Evolutionary conservation across 2,888 invertebrate genomes (phyloP).

Genomic region (Lasioglossum villosulum): DNA sequence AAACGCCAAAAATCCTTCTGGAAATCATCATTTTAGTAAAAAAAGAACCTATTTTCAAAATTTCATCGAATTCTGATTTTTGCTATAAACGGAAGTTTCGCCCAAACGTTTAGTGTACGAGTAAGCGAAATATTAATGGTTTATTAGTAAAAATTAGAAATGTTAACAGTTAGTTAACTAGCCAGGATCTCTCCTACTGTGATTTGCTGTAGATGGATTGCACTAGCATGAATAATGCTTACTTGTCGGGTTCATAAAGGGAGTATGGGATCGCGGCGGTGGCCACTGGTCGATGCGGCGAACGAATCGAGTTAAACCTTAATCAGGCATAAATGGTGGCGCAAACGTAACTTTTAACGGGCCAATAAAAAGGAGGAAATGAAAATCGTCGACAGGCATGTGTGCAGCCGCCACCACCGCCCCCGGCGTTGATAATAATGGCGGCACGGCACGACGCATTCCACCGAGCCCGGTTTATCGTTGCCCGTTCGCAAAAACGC

Average conservation of each 20-base stretch:
- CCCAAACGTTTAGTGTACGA: no score
- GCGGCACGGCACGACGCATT: constrained; percentile 35
- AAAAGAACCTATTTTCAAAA: no score
- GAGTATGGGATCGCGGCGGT: neutral
- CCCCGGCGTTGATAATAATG: constrained; percentile 53
- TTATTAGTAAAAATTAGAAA: no score
- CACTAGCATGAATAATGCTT: neutral
- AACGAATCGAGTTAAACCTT: constrained; percentile 76
- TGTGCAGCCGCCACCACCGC: constrained; percentile 21
- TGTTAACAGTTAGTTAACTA: no score
- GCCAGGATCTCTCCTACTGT: no score
- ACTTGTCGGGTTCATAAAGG: neutral
- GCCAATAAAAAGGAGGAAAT: constrained; percentile 79
- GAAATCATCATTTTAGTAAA: no score
- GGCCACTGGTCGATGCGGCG: constrained; percentile 11
- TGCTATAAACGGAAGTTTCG: no score
- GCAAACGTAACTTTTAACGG: constrained; percentile 79
- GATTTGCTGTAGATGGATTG: neutral
- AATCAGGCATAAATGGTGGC: constrained; percentile 79
- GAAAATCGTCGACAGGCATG: constrained; percentile 72
- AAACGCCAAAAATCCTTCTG: no score
- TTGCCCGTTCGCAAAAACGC: constrained; percentile 45
- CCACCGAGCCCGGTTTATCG: constrained; percentile 54
- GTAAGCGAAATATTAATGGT: no score
- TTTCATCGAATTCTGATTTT: no score